Base-by-base conservation (phyloP, 1,140 invertebrate species). In the Coenobita brevimanus region DNA sequence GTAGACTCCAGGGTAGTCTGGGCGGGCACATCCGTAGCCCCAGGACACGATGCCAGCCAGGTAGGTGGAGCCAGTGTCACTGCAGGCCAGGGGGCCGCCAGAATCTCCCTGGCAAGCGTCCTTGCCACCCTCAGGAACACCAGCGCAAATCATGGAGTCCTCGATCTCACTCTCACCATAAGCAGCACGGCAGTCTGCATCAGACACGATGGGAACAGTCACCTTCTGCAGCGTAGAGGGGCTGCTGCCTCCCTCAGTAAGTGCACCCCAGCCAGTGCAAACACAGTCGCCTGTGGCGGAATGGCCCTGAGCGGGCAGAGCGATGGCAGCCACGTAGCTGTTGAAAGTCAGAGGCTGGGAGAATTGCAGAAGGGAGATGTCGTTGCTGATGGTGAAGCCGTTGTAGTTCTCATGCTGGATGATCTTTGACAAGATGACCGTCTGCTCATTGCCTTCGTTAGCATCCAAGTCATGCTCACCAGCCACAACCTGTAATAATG, bases 341-440 rank as follows among this genome's bases (percentile, higher is more conserved):
- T 93, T 94, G 71, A 94, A 93, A 1, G 87, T 90, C 33, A 96
- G 91, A 1, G 94, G 93, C n/a, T 92, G 92, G 13, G 92, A 92
- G 27, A 95, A 91, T 87, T 93, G 93, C 30, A 96, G 91, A 0
- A 96, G 76, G 46, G 94, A 95, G 73, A 96, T 94, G 90, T 96
- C 96, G 86, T 94, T 93, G 69, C 93, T 93, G 46, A 85, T 17
- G 4, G 24, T 76, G 41, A 24, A 30, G 0, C 3, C n/a, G n/a
- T 62, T n/a, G 89, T 93, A 95, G 1, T 91, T 81, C 36, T 93
- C 92, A 89, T 95, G 94, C 0, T 93, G 89, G 67, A 92, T 92
- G 27, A 90, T 91, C 3, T 92, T 91, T 0, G 90, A 89, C 3
- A 95, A 92, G 13, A 50, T 1, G 21, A 93, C 90, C 0, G 41